These are phyloP conservation scores for Galerucella calmariensis DNA, from an alignment of 2,888 invertebrate genomes.

Conservation along the genomic window DNA sequence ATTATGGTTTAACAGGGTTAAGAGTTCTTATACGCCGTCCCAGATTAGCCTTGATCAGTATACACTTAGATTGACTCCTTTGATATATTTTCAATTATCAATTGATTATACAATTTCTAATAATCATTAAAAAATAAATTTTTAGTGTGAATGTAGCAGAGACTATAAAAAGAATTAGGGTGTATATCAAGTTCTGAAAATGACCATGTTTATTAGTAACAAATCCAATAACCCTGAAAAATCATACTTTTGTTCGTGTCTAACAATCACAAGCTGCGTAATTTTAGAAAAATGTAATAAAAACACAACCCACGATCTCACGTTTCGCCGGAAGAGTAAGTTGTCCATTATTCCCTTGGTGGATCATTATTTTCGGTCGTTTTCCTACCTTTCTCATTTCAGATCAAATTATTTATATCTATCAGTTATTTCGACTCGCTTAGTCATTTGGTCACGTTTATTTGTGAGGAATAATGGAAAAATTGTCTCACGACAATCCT, in stretches of 20 bases:
- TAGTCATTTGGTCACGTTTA: slow-evolving; percentile 18
- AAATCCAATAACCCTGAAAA: not conserved
- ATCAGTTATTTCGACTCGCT: slow-evolving; percentile 24
- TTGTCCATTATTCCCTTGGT: slow-evolving; percentile 43
- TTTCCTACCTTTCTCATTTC: slow-evolving; percentile 38
- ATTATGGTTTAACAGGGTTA: no score
- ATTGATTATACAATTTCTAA: no score
- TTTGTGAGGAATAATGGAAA: not conserved
- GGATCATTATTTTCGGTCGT: slow-evolving; percentile 43
- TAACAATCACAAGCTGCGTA: slow-evolving; percentile 19
- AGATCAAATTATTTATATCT: slow-evolving; percentile 36
- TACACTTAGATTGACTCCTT: no score
- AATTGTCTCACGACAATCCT: slow-evolving; percentile 3
- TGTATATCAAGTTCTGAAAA: not conserved
- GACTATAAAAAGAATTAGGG: no score
- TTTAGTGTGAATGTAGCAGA: no score
- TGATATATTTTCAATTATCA: no score
- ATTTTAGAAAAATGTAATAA: slow-evolving; percentile 34
- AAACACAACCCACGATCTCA: slow-evolving; percentile 30
- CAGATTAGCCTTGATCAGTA: no score
- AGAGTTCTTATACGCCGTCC: no score
- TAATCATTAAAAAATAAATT: no score
- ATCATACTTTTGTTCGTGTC: slow-evolving; percentile 12
- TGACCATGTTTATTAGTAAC: not conserved
- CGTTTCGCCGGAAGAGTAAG: slow-evolving; percentile 34